Conservation (phyloP, 2,888 invertebrate species). For the Cistogaster globosa region DNA sequence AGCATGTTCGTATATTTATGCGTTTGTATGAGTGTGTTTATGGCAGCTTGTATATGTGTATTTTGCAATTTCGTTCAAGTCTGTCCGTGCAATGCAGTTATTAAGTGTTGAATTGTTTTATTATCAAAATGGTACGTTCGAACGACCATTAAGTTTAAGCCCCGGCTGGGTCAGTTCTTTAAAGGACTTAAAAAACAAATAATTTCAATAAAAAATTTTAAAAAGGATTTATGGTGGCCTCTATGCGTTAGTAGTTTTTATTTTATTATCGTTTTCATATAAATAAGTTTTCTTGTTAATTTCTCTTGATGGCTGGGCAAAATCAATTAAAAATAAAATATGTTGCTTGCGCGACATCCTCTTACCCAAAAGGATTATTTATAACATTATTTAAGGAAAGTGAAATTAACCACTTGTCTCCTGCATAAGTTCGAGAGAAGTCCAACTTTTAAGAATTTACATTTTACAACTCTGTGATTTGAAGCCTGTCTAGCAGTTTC, state of each 20-base stretch:
- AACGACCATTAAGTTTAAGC: constrained; percentile 17
- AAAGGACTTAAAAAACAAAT: constrained; percentile 18
- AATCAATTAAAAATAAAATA: too few relatives aligned
- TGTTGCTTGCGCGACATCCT: too few relatives aligned
- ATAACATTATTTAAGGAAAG: too few relatives aligned
- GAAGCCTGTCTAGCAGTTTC: background rate
- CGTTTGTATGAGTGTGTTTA: background rate
- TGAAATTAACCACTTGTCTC: too few relatives aligned
- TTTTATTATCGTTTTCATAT: too few relatives aligned
- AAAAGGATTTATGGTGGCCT: background rate
- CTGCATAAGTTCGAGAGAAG: too few relatives aligned
- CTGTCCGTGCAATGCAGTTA: constrained; percentile 64
- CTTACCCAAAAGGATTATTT: too few relatives aligned
- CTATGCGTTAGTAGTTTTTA: too few relatives aligned
- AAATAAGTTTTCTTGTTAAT: too few relatives aligned
- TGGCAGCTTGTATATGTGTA: constrained; percentile 15
- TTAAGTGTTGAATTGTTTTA: constrained; percentile 71
- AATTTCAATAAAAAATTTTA: background rate
- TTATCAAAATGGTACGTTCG: constrained; percentile 57
- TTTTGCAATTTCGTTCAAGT: constrained; percentile 47
- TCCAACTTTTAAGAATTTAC: background rate
- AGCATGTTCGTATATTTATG: background rate
- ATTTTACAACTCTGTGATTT: constrained; percentile 11
- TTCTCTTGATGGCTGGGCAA: too few relatives aligned
- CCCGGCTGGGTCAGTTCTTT: constrained; percentile 6